A percentile compares a stretch with the other conserved stretches of the same genome.
phyloP scores from a whole-genome alignment of 2,888 invertebrate species.

The Sphaerophoria rueppellii region DNA sequence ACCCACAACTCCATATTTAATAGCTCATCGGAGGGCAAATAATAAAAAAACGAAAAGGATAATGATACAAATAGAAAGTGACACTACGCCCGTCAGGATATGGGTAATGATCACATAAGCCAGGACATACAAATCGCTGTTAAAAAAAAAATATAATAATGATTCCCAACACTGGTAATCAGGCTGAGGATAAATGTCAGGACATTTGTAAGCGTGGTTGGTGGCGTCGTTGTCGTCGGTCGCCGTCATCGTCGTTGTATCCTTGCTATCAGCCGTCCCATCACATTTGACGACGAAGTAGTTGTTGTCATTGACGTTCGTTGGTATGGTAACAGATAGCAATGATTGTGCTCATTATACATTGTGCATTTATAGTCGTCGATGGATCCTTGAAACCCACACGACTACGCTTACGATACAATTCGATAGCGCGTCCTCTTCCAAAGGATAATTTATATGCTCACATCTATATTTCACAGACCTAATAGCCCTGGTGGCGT shows the following conservation, averaged over 20 bases:
- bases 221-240: conserved; percentile 8
- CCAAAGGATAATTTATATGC: conserved; percentile 67
- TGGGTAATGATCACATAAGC: conserved; percentile 57
- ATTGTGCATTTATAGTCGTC: conserved; percentile 22
- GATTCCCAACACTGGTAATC: conserved; percentile 57
- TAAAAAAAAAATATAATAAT: conserved; percentile 19
- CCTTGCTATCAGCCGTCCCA: conserved; percentile 19
- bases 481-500: conserved; percentile 56
- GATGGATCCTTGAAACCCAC: conserved; percentile 32
- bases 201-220: conserved; percentile 64
- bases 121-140: conserved; percentile 59
- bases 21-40: conserved; percentile 34
- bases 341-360: conserved; percentile 68
- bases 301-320: conserved; percentile 27
- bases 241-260: conserved; percentile 10
- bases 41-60: background rate
- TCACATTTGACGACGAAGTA: conserved; percentile 17
- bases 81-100: conserved; percentile 35
- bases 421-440: conserved; percentile 23
- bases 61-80: conserved; percentile 39
- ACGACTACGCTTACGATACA: background rate
- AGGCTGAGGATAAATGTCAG: conserved; percentile 66
- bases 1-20: conserved; percentile 10
- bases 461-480: conserved; percentile 65
- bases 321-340: conserved; percentile 57